Evolutionary conservation across 2,888 invertebrate species (phyloP), one percentile per base, ranked within the genome.

Genomic region (Stramonita haemastoma): DNA sequence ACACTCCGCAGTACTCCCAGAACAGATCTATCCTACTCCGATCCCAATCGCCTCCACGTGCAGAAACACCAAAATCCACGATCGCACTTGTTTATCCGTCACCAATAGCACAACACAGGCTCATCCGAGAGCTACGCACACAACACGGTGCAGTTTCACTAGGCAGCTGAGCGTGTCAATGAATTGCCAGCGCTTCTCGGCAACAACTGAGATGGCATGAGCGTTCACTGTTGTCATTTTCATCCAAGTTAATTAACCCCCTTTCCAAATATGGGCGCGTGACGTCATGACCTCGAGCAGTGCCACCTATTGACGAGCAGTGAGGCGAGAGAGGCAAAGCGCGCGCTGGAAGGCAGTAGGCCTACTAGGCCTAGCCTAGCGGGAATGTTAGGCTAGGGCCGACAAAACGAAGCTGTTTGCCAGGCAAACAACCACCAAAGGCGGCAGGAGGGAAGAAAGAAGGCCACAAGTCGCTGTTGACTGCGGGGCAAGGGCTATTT

Each of bases 231-330:
- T 90, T 90, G 90, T 90, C 89, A 88, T 90, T 90, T 90, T 66
- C 86, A 88, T 86, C 89, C 88, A 89, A 87, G 86, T 88, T 89
- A 86, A 90, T 90, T 89, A 89, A 89, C 89, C 89, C 88, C 90
- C 90, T 83, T 86, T 90, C 90, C 90, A 90, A 88, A 90, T 90
- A 90, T 86, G 90, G 90, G 36, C 70, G n/a, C 85, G 66, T 90
- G 90, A 90, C 90, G 90, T 90, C 90, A 90, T 88, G 90, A 89
- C 86, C 88, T 88, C 86, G 87, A 89, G 88, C 90, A 90, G 89
- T 89, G 90, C 90, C 90, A 89, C 88, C 90, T 90, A 90, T 88
- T 89, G 89, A 88, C 89, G 81, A 29, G 60, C 88, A 88, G 81
- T 32, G 83, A 57, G 66, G 88, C 88, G 88, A 83, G 83, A 34